phyloP scores from a whole-genome alignment of 2,113 vertebrate genomes.

The Opisthocomus hoazin region DNA sequence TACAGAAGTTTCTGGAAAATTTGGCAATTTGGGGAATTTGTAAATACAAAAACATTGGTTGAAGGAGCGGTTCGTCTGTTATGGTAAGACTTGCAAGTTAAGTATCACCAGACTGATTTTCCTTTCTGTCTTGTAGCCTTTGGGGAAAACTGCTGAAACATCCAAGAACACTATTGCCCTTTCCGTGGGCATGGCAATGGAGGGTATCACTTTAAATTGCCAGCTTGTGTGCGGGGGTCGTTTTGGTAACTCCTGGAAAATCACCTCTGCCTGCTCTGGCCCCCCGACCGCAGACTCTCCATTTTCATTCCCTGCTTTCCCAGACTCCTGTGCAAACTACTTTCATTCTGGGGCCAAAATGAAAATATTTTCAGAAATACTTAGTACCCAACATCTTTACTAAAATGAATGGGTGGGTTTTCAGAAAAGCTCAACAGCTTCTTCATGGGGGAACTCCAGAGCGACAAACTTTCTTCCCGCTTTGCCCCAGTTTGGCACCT shows the following conservation, averaged over 20 bases:
- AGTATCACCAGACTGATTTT: background rate
- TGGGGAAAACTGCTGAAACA: background rate
- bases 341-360: background rate
- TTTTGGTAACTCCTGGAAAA: background rate
- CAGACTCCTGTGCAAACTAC: background rate
- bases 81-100: background rate
- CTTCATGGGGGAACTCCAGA: background rate
- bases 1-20: background rate
- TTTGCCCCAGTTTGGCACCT: background rate
- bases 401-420: background rate
- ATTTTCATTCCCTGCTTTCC: background rate
- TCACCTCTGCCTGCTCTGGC: background rate
- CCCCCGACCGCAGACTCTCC: too few species aligned
- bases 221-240: fast-evolving
- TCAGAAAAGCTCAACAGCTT: background rate
- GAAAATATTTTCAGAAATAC: background rate
- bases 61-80: background rate
- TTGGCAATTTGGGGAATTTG: background rate
- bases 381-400: background rate
- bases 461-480: background rate
- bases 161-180: background rate
- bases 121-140: background rate
- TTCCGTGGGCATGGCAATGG: background rate
- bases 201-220: fast-evolving
- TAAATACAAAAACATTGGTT: background rate